phyloP scores from a whole-genome alignment of 2,113 vertebrate species.

The Hydrolagus affinis region DNA sequence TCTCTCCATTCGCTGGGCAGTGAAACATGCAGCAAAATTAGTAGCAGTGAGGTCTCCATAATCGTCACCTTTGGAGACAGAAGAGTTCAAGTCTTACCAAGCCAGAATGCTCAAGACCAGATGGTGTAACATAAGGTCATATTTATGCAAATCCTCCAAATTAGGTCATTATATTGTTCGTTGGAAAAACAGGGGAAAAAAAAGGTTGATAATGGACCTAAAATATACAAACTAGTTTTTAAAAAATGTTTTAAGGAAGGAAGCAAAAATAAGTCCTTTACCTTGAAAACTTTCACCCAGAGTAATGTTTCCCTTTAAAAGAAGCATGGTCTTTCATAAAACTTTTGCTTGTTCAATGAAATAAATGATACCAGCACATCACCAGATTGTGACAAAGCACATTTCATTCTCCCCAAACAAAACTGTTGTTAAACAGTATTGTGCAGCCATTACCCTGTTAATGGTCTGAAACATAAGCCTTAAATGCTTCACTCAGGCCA shows the following conservation, averaged over 20 bases:
- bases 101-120: too few species aligned
- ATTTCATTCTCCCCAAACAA: neutral
- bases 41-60: too few species aligned
- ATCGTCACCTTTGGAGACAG: too few species aligned
- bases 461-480: neutral
- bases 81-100: too few species aligned
- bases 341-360: neutral
- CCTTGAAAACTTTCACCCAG: neutral
- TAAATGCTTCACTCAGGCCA: neutral
- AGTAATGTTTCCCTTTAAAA: neutral
- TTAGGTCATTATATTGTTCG: too few species aligned
- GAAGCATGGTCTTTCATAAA: neutral
- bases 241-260: neutral
- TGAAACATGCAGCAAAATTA: too few species aligned
- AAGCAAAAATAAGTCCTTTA: neutral
- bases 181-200: constrained; percentile 7
- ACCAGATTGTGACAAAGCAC: neutral
- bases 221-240: neutral
- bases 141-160: too few species aligned
- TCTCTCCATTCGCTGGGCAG: too few species aligned
- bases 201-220: constrained; percentile 17
- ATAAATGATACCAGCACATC: neutral
- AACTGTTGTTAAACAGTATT: neutral
- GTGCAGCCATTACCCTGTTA: neutral
- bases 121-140: too few species aligned